Percentiles rank a stretch among this genome's conserved stretches.
Conservation (phyloP, 2,888 invertebrate species). For the Spatulosminthurus flaviceps region DNA sequence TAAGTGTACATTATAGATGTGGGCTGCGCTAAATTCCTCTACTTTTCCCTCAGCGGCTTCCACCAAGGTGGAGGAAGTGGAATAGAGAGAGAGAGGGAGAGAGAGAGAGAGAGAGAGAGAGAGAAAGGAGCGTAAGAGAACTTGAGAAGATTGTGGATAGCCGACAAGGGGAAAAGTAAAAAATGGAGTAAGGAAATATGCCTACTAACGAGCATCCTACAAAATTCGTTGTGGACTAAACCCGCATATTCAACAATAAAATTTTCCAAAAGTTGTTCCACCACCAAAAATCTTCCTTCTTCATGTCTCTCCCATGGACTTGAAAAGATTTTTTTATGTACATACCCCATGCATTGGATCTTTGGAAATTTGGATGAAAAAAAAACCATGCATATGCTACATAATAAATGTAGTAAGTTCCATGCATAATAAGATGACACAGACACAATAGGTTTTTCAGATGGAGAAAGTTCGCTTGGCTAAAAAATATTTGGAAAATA, state of each 20-base stretch:
- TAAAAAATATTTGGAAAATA: too few relatives aligned
- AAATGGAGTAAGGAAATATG: conserved; percentile 32
- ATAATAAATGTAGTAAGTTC: too few relatives aligned
- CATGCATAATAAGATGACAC: too few relatives aligned
- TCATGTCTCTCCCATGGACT: too few relatives aligned
- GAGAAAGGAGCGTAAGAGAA: conserved; percentile 8
- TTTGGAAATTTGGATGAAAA: background rate
- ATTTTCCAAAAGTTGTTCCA: background rate
- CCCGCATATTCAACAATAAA: conserved; percentile 22
- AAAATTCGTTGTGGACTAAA: conserved; percentile 21
- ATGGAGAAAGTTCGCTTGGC: too few relatives aligned
- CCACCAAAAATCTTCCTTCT: background rate
- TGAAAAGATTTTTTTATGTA: background rate
- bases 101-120: too few relatives aligned
- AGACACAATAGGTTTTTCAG: too few relatives aligned
- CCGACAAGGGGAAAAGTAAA: conserved; percentile 24
- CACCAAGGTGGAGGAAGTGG: conserved; percentile 22
- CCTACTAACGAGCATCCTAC: conserved; percentile 1
- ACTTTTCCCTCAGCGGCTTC: conserved; percentile 13
- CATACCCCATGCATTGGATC: background rate
- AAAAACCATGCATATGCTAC: background rate
- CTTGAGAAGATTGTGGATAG: conserved; percentile 39
- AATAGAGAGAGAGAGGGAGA: too few relatives aligned
- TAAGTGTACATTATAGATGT: too few relatives aligned
- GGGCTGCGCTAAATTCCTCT: background rate